Evolutionary conservation across 2,888 invertebrate species (phyloP), one percentile per base, ranked within the genome.

Genomic region (Epiblema foenella): DNA sequence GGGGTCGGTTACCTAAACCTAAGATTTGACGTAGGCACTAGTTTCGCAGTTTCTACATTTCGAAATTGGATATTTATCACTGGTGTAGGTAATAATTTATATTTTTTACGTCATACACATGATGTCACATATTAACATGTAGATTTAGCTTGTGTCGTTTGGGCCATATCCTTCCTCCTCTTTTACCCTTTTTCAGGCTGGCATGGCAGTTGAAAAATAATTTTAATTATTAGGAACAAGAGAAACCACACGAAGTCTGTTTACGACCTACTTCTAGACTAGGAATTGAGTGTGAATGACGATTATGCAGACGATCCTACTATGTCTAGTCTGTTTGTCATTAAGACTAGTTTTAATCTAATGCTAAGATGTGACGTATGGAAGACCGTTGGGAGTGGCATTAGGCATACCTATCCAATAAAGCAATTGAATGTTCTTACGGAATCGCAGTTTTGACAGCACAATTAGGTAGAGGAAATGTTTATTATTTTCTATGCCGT

Each of bases 291-390:
- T 74, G 71, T 77, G 78, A 83, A 77, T 81, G 78, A 82, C 83
- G 78, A 83, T 81, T 83, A 81, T 80, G 84, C 89, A 86, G 89
- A 90, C 85, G 76, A 85, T 85, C 85, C 85, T 83, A 78, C 79
- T 79, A 81, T 80, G 84, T 86, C 90, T 90, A 90, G 90, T 90
- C 90, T 89, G 89, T 89, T 85, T 85, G 85, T 88, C 87, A 86
- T 86, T 85, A 81, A 79, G 78, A 81, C 77, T 89, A 87, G 88
- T 85, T 84, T 79, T 78, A 78, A 77, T 73, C 66, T 75, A 73
- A 77, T 66, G 77, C 72, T 77, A 75, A 67, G 77, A 64, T 73
- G 71, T 79, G 57, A 81, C 78, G 78, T 78, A 80, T 79, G 81
- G 79, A 81, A 82, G 83, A 79, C 83, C 79, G 78, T 78, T 75